Base-by-base conservation (phyloP, 2,888 invertebrate genomes). In the Eilema caniola region DNA sequence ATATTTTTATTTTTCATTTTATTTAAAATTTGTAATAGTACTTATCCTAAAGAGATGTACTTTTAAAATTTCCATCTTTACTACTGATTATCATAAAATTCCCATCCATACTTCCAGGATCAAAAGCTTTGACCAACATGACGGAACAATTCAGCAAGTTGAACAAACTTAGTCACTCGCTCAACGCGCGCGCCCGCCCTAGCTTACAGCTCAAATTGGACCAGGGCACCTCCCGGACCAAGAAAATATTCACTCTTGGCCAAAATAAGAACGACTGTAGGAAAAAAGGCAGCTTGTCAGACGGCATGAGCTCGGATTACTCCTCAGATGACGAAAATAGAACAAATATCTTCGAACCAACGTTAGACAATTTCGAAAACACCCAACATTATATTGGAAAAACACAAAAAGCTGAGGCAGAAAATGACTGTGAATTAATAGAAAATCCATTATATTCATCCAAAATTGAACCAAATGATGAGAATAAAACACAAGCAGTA, bases 71-170 rank as follows among this genome's bases (percentile, higher is more conserved):
- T 4, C 31, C 31, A 33, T 37, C 1, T 37, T 37, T 37, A 41
- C 41, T 16, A 14, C 8, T 24, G 0, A 28, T 78, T 72, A 72
- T 72, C 25, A 59, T 25, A 28, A 8, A 25, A 59, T 16, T 16
- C 0, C 25, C 16, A 8, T 59, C 7, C 5, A 60, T 20, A 41
- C 4, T 78, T 79, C 56, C 64, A 97, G 98, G 98, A 85, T 97
- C 98, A 12, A 98, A 98, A 94, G 98, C 98, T 64, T 93, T 98
- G 71, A 97, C 96, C 76, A 98, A 98, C 88, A 97, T 98, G 95
- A 97, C 97, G 0, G 98, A 98, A 78, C 98, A 98, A 87, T 98
- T 98, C 90, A 98, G 97, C 72, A 98, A 98, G 89, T 90, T 98
- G 57, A 98, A 98, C 88, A 97, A 97, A 83, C 93, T 98, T 56